phyloP scores from a whole-genome alignment of 2,888 invertebrate genomes.

The Caenorhabditis afra region DNA sequence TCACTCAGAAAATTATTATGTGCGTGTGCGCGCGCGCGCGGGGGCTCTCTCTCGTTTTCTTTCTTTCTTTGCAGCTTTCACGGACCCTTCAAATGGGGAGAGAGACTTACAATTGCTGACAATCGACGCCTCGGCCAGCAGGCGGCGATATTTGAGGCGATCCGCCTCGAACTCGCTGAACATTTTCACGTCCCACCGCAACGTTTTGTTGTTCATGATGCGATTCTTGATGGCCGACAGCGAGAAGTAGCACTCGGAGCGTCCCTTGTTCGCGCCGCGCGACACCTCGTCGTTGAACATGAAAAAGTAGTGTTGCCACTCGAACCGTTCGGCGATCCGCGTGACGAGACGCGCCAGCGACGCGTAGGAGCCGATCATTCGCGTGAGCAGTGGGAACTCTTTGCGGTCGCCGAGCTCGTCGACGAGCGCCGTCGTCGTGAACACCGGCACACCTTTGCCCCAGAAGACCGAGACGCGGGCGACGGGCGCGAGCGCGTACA shows the following conservation, averaged over 20 bases:
- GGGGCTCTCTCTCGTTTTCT: neutral
- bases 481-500: conserved; percentile 90
- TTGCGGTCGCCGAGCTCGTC: conserved; percentile 86
- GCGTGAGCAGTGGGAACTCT: conserved; percentile 88
- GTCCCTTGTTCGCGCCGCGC: conserved; percentile 68
- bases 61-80: too few species aligned
- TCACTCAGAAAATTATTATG: conserved; percentile 38
- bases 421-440: conserved; percentile 89
- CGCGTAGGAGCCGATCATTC: conserved; percentile 88
- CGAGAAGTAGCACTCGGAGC: conserved; percentile 78
- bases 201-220: conserved; percentile 73
- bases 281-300: conserved; percentile 75
- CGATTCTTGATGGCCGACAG: conserved; percentile 78
- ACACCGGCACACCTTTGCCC: conserved; percentile 85
- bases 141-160: conserved; percentile 84
- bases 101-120: conserved; percentile 74
- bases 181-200: conserved; percentile 77
- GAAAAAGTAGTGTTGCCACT: conserved; percentile 84
- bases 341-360: conserved; percentile 72
- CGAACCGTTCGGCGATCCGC: conserved; percentile 81
- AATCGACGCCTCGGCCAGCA: conserved; percentile 84
- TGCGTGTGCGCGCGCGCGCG: neutral
- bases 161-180: conserved; percentile 85
- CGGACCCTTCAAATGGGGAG: too few species aligned
- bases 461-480: conserved; percentile 83